These are phyloP conservation scores for Montipora cactus DNA, from an alignment of 64 coral and sea anemone genomes.

Conservation along the genomic window DNA sequence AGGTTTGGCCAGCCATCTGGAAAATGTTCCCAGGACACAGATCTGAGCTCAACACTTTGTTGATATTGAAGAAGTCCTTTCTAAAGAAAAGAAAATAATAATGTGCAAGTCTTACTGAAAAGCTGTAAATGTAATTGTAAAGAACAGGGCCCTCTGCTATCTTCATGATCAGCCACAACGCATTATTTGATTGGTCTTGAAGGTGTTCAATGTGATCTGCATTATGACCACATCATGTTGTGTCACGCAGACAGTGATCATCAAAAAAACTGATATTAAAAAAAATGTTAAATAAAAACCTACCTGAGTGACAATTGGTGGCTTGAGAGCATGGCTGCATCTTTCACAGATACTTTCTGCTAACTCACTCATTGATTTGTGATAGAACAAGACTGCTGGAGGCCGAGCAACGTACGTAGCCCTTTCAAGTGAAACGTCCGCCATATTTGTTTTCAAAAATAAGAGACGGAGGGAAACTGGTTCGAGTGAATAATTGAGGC, in stretches of 20 bases:
- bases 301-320: conserved; percentile 35
- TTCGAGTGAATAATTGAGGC: neutral
- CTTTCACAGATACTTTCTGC: conserved; percentile 83
- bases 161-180: too few species aligned
- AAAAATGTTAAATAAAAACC: neutral
- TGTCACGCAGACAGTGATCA: too few species aligned
- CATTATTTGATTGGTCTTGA: too few species aligned
- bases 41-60: conserved; percentile 81
- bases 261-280: too few species aligned
- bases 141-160: too few species aligned
- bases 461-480: neutral
- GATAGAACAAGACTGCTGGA: conserved; percentile 83
- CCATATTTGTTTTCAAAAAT: conserved; percentile 52
- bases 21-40: conserved; percentile 90
- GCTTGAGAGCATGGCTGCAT: conserved; percentile 47
- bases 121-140: too few species aligned
- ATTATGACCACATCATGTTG: too few species aligned
- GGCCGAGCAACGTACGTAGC: conserved; percentile 64
- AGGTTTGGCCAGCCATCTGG: conserved; percentile 96
- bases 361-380: conserved; percentile 82
- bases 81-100: neutral
- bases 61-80: conserved; percentile 76
- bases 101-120: neutral
- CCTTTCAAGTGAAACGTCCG: neutral
- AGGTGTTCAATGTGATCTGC: too few species aligned